Conservation (phyloP, 2,888 invertebrate species). For the Leucania comma region DNA sequence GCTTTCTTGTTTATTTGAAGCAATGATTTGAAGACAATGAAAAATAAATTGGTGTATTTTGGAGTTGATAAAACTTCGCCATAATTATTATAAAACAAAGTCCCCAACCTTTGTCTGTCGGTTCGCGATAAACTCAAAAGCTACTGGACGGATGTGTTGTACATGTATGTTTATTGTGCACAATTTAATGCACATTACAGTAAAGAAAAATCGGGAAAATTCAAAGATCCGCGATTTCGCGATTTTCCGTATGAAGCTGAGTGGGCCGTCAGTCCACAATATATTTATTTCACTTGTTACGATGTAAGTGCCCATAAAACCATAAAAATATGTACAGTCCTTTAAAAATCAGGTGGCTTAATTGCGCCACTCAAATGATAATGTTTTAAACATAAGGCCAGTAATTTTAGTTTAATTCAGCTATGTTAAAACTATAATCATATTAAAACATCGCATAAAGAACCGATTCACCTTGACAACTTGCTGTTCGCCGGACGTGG, state of each 20-base stretch:
- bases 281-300: conserved; percentile 1
- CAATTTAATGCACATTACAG: too few species aligned
- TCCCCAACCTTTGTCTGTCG: too few species aligned
- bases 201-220: too few species aligned
- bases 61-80: background rate
- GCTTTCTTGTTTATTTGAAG: background rate
- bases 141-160: too few species aligned
- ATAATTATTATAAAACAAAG: too few species aligned
- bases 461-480: conserved; percentile 61
- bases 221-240: too few species aligned
- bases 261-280: background rate
- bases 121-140: too few species aligned
- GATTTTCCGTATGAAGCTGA: too few species aligned
- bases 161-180: too few species aligned
- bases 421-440: conserved; percentile 48
- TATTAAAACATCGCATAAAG: conserved; percentile 46
- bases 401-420: conserved; percentile 41
- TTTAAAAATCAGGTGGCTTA: conserved; percentile 24
- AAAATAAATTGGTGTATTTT: background rate
- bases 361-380: conserved; percentile 21
- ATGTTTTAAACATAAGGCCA: conserved; percentile 51
- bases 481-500: conserved; percentile 49
- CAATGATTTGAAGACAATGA: too few species aligned
- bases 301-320: conserved; percentile 4
- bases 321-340: conserved; percentile 10